Percentiles rank a stretch among this genome's conserved stretches.
phyloP scores from a whole-genome alignment of 2,113 vertebrate species.

The Corapipo altera region DNA sequence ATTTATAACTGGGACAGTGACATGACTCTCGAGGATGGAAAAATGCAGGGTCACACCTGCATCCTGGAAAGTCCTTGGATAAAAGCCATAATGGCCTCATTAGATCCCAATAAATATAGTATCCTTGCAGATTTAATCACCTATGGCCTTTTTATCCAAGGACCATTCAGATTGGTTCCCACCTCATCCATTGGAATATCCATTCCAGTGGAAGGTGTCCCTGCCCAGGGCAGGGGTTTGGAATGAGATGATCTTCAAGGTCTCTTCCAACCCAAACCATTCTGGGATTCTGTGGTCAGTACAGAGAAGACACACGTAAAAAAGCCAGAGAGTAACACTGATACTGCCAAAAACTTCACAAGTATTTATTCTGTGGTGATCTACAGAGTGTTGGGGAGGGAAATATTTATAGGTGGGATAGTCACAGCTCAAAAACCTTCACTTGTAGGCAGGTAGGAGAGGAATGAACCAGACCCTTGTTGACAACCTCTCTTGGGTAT shows the following conservation, averaged over 20 bases:
- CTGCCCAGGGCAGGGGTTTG: background rate
- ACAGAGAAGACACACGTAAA: accelerated
- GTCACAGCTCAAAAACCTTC: background rate
- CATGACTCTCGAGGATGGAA: accelerated
- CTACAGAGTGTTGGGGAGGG: background rate
- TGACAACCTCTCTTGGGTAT: background rate
- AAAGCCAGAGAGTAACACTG: background rate
- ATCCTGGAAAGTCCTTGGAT: background rate
- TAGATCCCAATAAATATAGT: accelerated
- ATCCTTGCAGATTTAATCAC: background rate
- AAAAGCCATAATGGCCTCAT: background rate
- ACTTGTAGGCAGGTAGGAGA: background rate
- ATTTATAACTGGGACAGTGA: background rate
- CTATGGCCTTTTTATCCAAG: background rate
- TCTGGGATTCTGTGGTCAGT: background rate
- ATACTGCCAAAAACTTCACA: background rate
- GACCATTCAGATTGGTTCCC: background rate
- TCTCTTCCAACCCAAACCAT: background rate
- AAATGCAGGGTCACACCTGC: background rate
- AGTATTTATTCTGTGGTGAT: background rate
- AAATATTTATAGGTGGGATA: background rate
- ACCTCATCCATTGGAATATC: background rate
- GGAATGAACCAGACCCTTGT: background rate
- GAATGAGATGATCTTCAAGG: background rate
- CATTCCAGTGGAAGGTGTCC: background rate